phyloP scores from a whole-genome alignment of 92 coral and sea anemone genomes.

The Actinernus sp. region DNA sequence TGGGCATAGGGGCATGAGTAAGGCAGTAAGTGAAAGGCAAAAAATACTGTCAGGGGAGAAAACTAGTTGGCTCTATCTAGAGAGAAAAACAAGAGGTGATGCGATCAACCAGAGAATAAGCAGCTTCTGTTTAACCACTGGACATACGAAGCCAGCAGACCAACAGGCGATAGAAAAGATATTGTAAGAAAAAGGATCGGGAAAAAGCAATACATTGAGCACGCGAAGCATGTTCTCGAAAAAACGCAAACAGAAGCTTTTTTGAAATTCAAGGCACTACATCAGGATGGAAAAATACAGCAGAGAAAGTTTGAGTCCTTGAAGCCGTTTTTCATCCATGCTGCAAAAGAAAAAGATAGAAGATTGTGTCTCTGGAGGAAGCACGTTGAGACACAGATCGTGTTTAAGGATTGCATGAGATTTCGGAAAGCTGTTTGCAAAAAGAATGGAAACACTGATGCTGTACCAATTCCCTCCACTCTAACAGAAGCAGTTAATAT shows the following conservation, averaged over 20 bases:
- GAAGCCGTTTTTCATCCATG: conserved; percentile 57
- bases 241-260: conserved; percentile 65
- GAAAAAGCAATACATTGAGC: conserved; percentile 35
- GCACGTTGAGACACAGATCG: conserved; percentile 53
- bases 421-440: conserved; percentile 23
- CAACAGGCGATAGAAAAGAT: conserved; percentile 61
- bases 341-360: conserved; percentile 55
- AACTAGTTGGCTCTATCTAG: conserved; percentile 50
- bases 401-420: conserved; percentile 55
- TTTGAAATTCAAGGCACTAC: conserved; percentile 21
- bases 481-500: conserved; percentile 44
- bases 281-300: conserved; percentile 28
- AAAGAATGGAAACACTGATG: conserved; percentile 11
- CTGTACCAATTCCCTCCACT: conserved; percentile 19
- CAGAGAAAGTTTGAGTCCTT: conserved; percentile 60
- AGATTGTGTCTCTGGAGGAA: conserved; percentile 53
- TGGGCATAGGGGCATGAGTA: conserved; percentile 28
- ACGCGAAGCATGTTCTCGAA: conserved; percentile 61
- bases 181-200: conserved; percentile 30
- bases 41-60: conserved; percentile 47
- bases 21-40: conserved; percentile 15
- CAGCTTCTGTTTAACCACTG: conserved; percentile 31
- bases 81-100: conserved; percentile 36
- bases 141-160: conserved; percentile 58
- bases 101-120: conserved; percentile 21